These are phyloP conservation scores for Psammodynastes pulverulentus DNA, from an alignment of 2,113 vertebrate genomes.

Conservation along the genomic window DNA sequence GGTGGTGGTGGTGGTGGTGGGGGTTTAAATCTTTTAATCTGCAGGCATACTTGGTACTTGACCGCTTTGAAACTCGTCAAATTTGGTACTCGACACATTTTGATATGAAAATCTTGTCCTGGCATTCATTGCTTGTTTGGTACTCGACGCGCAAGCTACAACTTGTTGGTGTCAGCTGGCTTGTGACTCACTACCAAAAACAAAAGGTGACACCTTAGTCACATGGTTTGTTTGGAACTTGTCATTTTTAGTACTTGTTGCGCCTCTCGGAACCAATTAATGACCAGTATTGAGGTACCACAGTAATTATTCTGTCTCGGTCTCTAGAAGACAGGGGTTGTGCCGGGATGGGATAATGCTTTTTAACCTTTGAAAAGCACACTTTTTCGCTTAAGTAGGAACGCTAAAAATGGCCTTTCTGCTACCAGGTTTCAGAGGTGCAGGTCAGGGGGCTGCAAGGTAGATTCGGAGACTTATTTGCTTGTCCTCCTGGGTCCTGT, in stretches of 20 bases:
- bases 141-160: not conserved
- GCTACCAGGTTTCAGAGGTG: not conserved
- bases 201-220: not conserved
- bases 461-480: not conserved
- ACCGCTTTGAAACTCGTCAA: not conserved
- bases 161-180: not conserved
- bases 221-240: not conserved
- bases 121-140: not conserved
- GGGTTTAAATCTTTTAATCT: not conserved
- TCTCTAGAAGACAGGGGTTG: not conserved
- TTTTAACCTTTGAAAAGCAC: not conserved
- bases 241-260: not conserved
- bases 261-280: not conserved
- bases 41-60: not conserved
- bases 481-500: not conserved
- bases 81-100: not conserved
- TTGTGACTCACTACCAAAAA: not conserved
- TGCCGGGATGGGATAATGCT: not conserved
- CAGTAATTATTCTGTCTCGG: not conserved
- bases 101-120: not conserved
- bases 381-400: not conserved
- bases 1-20: not conserved
- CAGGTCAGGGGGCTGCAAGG: not conserved
- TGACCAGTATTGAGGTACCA: not conserved
- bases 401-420: not conserved